These are phyloP conservation scores for Prochilodus magdalenae DNA, from an alignment of 2,113 vertebrate genomes.

Conservation along the genomic window DNA sequence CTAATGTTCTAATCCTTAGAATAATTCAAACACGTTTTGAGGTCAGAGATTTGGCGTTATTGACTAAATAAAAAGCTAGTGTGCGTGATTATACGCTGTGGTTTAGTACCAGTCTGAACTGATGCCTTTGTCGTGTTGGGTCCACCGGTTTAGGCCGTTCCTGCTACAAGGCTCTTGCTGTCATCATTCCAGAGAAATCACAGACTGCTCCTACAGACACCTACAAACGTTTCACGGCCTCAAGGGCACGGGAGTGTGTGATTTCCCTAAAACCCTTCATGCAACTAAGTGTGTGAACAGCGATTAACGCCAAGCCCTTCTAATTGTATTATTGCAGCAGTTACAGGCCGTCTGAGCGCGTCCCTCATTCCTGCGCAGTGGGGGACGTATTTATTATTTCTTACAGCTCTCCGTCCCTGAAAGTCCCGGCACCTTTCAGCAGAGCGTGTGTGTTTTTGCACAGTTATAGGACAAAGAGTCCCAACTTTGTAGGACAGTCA, in stretches of 20 bases:
- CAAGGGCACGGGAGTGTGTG: not conserved
- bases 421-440: not conserved
- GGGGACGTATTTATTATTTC: not conserved
- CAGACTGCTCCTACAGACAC: not conserved
- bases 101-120: too few relatives aligned
- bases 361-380: not conserved
- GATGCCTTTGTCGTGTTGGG: too few relatives aligned
- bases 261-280: not conserved
- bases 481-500: too few relatives aligned
- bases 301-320: not conserved
- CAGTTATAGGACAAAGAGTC: too few relatives aligned
- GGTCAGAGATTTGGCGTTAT: too few relatives aligned
- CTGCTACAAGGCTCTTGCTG: not conserved
- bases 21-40: too few relatives aligned
- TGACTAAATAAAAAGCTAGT: too few relatives aligned
- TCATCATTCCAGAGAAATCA: not conserved
- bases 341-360: not conserved
- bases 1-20: too few relatives aligned
- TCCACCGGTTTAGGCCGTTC: too few relatives aligned
- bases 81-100: too few relatives aligned
- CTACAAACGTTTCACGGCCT: not conserved
- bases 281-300: not conserved
- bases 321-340: conserved; percentile 10
- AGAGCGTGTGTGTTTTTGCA: too few relatives aligned
- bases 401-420: not conserved